Conservation (phyloP, 2,113 vertebrate species). For the Athene noctua region DNA sequence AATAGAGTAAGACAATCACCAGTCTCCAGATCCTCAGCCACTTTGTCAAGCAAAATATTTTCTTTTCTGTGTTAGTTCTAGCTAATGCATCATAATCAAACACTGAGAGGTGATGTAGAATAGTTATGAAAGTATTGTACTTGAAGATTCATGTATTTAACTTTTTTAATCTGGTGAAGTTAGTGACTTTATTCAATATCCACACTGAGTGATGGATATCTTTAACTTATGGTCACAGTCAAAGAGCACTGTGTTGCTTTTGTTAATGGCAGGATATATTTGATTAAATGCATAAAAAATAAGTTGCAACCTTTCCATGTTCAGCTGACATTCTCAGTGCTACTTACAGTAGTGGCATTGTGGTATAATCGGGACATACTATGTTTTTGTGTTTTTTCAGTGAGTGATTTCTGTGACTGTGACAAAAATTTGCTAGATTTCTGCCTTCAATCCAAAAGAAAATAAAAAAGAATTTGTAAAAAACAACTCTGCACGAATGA, state of each 20-base stretch:
- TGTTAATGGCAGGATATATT: background rate
- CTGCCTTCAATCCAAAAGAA: background rate
- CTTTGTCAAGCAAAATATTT: background rate
- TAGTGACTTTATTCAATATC: background rate
- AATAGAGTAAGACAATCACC: background rate
- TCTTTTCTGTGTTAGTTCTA: background rate
- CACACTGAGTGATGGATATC: background rate
- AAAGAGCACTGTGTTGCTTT: background rate
- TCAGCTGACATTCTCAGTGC: background rate
- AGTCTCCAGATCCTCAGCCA: background rate
- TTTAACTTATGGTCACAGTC: background rate
- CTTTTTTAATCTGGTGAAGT: background rate
- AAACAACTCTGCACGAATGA: background rate
- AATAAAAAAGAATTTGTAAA: background rate
- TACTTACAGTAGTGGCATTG: background rate
- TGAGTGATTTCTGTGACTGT: background rate
- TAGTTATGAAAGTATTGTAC: background rate
- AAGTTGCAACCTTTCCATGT: background rate
- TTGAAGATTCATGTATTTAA: background rate
- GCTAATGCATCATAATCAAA: background rate
- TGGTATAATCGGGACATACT: background rate
- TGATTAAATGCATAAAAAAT: background rate
- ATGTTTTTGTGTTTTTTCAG: background rate
- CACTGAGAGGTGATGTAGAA: background rate
- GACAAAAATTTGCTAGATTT: background rate